Conservation (phyloP, 1,140 invertebrate genomes). For the Drosophila bifasciata region DNA sequence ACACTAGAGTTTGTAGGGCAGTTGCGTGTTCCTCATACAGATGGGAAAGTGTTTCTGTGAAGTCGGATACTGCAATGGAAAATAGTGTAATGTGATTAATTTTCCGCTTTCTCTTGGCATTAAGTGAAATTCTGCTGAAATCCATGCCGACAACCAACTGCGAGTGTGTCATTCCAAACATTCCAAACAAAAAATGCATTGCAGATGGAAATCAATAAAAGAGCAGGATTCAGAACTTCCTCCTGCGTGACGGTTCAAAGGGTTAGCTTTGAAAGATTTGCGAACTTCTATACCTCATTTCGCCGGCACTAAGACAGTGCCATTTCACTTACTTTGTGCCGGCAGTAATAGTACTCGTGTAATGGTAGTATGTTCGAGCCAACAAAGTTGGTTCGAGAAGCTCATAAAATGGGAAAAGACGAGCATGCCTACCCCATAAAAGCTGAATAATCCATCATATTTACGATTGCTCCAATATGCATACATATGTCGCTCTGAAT, state of each 20-base stretch:
- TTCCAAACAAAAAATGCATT: constrained; percentile 5
- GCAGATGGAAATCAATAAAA: background rate
- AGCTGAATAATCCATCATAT: constrained; percentile 65
- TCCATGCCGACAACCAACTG: background rate
- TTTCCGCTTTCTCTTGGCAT: background rate
- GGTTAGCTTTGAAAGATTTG: too few species aligned
- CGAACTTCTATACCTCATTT: too few species aligned
- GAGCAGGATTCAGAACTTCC: background rate
- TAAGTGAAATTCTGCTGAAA: too few species aligned
- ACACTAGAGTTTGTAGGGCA: constrained; percentile 94
- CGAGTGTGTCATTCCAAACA: too few species aligned
- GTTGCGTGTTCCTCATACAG: constrained; percentile 96
- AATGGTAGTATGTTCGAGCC: constrained; percentile 1
- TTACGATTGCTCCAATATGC: constrained; percentile 61
- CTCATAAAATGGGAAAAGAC: constrained; percentile 11
- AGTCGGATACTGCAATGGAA: constrained; percentile 94
- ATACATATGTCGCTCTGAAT: constrained; percentile 44
- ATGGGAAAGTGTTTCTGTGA: constrained; percentile 95
- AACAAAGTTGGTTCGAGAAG: constrained; percentile 10
- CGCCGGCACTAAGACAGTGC: background rate
- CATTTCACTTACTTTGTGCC: constrained; percentile 40
- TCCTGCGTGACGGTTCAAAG: background rate
- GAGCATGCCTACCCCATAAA: constrained; percentile 17
- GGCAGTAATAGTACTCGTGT: too few species aligned
- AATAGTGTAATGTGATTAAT: background rate